Base-by-base conservation (phyloP, 2,113 vertebrate genomes). In the Ceyx melanurus region DNA sequence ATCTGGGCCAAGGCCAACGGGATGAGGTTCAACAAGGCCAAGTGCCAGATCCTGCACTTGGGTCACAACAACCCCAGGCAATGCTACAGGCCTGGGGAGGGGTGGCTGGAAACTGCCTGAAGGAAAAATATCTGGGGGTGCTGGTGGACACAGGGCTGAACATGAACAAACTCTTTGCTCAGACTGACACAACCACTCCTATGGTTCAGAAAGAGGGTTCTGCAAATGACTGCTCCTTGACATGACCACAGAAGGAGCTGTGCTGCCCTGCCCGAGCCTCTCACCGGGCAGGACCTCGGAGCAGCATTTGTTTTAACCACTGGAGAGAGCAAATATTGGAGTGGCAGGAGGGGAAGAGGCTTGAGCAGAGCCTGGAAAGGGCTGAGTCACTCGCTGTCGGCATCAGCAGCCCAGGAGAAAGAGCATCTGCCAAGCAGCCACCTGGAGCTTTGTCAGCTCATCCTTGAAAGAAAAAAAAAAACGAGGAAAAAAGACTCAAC, bases 371-470 rank as follows among this genome's bases (percentile, higher is more conserved):
- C 81, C 61, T 76, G 82, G 64, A 46, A 93, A 77, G 87, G 82
- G 87, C 89, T 95, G 95, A 93, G 81, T 93, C 91, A 82, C 74
- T 73, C 23, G 4, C 95, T 90, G 78, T 50, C 15, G 4, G 88
- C 26, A 1, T 66, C 74, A 96, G 89, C 82, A 71, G 16, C 74
- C 0, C 12, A 87, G 74, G 81, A 62, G 67, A 66, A 80, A 85
- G 64, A 6, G 4, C 5, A 6, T 67, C 79, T 86, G 86, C 93
- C 78, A 72, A 89, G n/a, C 31, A 73, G 83, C 77, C 91, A 92
- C 94, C 94, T 87, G 89, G 84, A 94, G 85, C 54, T 88, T 46
- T 45, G 62, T 92, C 90, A 95, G 73, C 37, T 5, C 77, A 68
- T 60, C 45, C 5, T 33, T 54, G 1, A 71, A 68, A 35, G 20